Evolutionary conservation across 2,113 vertebrate species (phyloP).

Genomic region (Hemicordylus capensis): DNA sequence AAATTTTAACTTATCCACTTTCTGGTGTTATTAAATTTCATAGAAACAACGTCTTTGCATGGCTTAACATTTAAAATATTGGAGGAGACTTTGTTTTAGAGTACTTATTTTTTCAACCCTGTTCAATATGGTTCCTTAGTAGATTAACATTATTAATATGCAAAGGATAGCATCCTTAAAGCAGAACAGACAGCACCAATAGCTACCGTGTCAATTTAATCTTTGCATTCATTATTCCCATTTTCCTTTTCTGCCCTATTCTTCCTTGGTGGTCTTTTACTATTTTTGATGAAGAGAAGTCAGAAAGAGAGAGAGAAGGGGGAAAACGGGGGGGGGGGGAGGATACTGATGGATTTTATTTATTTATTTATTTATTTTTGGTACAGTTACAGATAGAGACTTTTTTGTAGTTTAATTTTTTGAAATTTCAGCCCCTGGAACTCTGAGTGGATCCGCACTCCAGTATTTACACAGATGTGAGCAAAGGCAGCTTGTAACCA

Average conservation of each 20-base stretch:
- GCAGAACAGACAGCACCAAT: conserved; percentile 45
- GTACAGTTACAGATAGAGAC: conserved; percentile 70
- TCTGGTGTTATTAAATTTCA: conserved; percentile 4
- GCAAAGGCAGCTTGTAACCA: conserved; percentile 75
- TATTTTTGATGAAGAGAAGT: conserved; percentile 73
- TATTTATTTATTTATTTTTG: conserved; percentile 32
- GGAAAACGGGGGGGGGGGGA: conserved; percentile 24
- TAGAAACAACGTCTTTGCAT: conserved; percentile 4
- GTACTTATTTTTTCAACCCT: not conserved
- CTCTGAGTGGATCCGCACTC: conserved; percentile 66
- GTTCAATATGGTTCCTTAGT: conserved; percentile 20
- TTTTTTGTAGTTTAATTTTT: conserved; percentile 78
- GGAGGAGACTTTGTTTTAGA: not conserved
- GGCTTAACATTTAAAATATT: conserved; percentile 7
- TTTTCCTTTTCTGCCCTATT: conserved; percentile 74
- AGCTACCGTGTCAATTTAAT: conserved; percentile 59
- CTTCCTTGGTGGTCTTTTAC: conserved; percentile 77
- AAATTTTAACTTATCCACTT: conserved; percentile 7
- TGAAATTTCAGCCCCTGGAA: conserved; percentile 73
- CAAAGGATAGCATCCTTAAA: conserved; percentile 46
- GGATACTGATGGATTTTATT: conserved; percentile 38
- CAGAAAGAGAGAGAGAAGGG: conserved; percentile 51
- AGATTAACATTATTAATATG: conserved; percentile 49
- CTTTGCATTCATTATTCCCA: conserved; percentile 70
- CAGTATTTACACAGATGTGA: conserved; percentile 86